Evolutionary conservation across 2,888 invertebrate genomes (phyloP).

Genomic region (Omphaloscelis lunosa): DNA sequence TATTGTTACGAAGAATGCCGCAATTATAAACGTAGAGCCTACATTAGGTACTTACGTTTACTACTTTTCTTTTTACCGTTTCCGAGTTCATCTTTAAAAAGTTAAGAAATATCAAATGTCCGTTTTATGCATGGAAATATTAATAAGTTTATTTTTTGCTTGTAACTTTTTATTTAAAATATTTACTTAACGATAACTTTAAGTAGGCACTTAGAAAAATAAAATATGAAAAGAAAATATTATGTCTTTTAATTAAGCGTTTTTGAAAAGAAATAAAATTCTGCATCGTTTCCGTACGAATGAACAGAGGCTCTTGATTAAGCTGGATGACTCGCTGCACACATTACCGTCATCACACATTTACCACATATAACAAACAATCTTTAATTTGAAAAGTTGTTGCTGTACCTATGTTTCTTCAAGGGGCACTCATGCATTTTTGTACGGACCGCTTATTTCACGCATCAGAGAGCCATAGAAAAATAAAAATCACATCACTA

Average conservation of each 20-base stretch:
- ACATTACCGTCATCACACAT: constrained; percentile 34
- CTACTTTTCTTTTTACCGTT: constrained; percentile 1
- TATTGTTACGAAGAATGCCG: constrained; percentile 55
- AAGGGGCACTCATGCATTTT: constrained; percentile 35
- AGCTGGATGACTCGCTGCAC: constrained; percentile 19
- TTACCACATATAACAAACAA: constrained; percentile 28
- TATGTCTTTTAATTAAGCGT: constrained; percentile 43
- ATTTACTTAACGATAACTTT: constrained; percentile 28
- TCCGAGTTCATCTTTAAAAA: not conserved
- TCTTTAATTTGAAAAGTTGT: constrained; percentile 26
- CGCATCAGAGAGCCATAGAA: not conserved
- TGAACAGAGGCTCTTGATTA: constrained; percentile 42
- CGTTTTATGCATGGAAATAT: constrained; percentile 7
- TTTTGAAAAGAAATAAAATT: constrained; percentile 43
- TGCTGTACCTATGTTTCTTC: constrained; percentile 19
- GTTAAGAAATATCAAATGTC: not conserved
- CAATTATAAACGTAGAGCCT: constrained; percentile 52
- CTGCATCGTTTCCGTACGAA: constrained; percentile 42
- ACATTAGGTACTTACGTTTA: constrained; percentile 8
- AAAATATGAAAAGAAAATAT: constrained; percentile 48
- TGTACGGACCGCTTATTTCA: constrained; percentile 6
- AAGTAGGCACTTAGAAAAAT: constrained; percentile 42
- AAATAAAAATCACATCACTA: constrained; percentile 7
- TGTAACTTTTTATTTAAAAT: constrained; percentile 14
- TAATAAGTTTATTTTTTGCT: constrained; percentile 6